phyloP scores from a whole-genome alignment of 2,888 invertebrate species.

The Lepidochrysops patricia region DNA sequence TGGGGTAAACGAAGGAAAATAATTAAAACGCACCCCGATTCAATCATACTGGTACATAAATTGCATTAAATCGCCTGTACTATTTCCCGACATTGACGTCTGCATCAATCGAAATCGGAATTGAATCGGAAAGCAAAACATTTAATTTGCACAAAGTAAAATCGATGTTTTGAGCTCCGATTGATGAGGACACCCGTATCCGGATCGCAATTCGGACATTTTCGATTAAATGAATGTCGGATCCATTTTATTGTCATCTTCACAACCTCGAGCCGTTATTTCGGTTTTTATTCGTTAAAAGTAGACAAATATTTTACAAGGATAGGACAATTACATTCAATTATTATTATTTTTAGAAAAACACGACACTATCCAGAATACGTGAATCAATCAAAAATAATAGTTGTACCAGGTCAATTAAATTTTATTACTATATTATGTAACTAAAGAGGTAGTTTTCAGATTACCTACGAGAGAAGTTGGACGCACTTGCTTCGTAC shows the following conservation, averaged over 20 bases:
- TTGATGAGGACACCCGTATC: conserved; percentile 24
- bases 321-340: too few relatives aligned
- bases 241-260: background rate
- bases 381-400: too few relatives aligned
- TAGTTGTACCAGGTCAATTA: too few relatives aligned
- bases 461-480: too few relatives aligned
- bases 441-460: too few relatives aligned
- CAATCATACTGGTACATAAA: background rate
- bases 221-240: conserved; percentile 2
- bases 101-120: conserved; percentile 14
- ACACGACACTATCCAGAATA: too few relatives aligned
- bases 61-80: conserved; percentile 9
- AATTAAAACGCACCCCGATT: conserved; percentile 1
- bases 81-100: conserved; percentile 10
- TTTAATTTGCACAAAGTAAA: conserved; percentile 15
- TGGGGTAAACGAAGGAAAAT: conserved; percentile 4
- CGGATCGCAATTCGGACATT: conserved; percentile 18
- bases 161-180: conserved; percentile 20
- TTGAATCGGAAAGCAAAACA: conserved; percentile 16
- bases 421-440: too few relatives aligned
- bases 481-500: too few relatives aligned
- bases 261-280: background rate
- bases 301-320: too few relatives aligned
- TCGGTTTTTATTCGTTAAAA: background rate
- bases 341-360: too few relatives aligned